phyloP scores from a whole-genome alignment of 2,113 vertebrate genomes.

The Pogona vitticeps region DNA sequence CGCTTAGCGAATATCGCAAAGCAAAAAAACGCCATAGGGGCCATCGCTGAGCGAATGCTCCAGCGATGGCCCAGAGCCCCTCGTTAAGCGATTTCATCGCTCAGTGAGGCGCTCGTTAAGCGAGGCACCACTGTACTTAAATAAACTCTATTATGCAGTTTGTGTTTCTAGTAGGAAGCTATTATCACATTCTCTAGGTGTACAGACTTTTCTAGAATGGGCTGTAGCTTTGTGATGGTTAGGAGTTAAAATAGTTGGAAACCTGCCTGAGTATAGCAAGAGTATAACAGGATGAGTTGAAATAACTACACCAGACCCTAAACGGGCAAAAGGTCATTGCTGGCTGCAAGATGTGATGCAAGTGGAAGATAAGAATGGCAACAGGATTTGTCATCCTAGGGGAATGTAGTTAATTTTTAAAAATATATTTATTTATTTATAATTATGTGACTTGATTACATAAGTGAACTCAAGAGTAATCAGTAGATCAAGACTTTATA shows the following conservation, averaged over 20 bases:
- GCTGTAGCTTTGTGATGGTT: neutral
- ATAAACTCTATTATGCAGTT: neutral
- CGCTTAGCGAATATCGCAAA: no score
- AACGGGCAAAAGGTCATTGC: conserved; percentile 56
- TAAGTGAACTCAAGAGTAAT: no score
- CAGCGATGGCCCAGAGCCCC: no score
- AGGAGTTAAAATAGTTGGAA: conserved; percentile 39
- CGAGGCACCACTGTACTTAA: no score
- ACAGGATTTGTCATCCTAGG: neutral
- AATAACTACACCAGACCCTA: conserved; percentile 30
- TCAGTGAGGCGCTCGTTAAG: no score
- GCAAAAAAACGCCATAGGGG: no score
- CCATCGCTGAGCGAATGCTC: no score
- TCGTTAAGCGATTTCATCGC: no score
- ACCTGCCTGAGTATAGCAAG: neutral
- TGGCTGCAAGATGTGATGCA: conserved; percentile 15
- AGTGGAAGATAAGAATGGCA: neutral
- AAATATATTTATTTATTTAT: neutral
- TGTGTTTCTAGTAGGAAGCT: neutral
- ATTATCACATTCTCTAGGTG: neutral
- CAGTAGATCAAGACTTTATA: no score
- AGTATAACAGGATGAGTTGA: neutral
- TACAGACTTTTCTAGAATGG: neutral
- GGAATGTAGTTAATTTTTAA: no score
- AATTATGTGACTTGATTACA: no score